Conservation (phyloP, 2,797 vertebrate species). For the Amphiprion clarkii region DNA sequence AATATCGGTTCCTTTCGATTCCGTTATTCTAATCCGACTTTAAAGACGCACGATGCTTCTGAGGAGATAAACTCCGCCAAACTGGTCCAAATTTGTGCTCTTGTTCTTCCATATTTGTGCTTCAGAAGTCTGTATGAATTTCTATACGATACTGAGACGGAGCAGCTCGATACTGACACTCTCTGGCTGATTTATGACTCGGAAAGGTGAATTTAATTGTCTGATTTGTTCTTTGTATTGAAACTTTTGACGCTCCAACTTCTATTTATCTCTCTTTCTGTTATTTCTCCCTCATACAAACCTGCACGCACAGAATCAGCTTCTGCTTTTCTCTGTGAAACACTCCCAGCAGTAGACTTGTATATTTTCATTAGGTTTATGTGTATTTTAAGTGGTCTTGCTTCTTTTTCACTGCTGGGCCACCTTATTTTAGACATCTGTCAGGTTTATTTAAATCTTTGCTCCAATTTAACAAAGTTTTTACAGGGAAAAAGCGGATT, state of each 20-base stretch:
- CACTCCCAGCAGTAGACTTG: background rate
- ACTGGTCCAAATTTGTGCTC: background rate
- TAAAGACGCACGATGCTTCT: too few relatives aligned
- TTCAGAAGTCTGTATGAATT: slow-evolving; percentile 5
- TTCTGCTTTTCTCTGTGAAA: background rate
- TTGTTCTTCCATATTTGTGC: slow-evolving; percentile 2
- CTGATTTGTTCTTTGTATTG: slow-evolving; percentile 7
- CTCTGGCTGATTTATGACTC: slow-evolving; percentile 71
- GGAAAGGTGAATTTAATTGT: slow-evolving; percentile 22
- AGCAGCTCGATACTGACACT: slow-evolving; percentile 84
- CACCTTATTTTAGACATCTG: background rate
- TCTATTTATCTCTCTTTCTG: background rate
- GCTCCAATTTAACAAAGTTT: background rate
- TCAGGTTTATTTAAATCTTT: background rate
- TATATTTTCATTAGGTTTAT: slow-evolving; percentile 31
- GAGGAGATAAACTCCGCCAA: background rate
- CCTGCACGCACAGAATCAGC: too few relatives aligned
- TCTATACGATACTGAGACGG: slow-evolving; percentile 25
- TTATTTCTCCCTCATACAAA: background rate
- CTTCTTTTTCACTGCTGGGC: background rate
- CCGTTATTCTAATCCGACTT: too few relatives aligned
- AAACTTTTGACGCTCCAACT: background rate
- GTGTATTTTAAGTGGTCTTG: slow-evolving; percentile 15
- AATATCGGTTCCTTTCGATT: too few relatives aligned
- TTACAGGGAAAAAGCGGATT: background rate